These are phyloP conservation scores for Leptobrachium leishanense DNA, from an alignment of 2,113 vertebrate species.

Conservation along the genomic window DNA sequence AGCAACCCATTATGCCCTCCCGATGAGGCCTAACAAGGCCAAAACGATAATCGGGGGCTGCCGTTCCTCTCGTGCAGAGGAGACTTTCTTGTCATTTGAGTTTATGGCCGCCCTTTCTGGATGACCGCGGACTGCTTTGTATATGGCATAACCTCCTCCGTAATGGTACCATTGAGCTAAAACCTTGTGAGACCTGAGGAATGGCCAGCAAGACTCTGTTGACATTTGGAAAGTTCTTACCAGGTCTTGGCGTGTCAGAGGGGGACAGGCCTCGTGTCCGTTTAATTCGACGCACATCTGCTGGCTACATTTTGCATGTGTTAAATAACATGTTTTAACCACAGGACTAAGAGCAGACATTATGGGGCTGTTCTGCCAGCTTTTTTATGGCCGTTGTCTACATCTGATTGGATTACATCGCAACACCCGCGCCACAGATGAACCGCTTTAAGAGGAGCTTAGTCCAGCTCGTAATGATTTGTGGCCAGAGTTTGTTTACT, in stretches of 20 bases:
- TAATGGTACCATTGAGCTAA: too few relatives aligned
- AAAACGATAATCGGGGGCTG: too few relatives aligned
- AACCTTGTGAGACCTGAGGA: too few relatives aligned
- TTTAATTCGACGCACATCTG: slow-evolving; percentile 20
- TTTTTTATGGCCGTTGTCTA: slow-evolving; percentile 12
- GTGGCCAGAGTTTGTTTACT: slow-evolving; percentile 29
- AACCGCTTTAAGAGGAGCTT: slow-evolving; percentile 30
- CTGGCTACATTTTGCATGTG: background rate
- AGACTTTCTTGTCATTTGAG: too few relatives aligned
- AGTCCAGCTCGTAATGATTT: slow-evolving; percentile 24
- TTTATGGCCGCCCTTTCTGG: too few relatives aligned
- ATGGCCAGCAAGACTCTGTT: too few relatives aligned
- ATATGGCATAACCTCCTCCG: too few relatives aligned
- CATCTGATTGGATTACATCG: slow-evolving; percentile 37
- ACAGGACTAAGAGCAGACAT: slow-evolving; percentile 10
- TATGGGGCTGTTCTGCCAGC: background rate
- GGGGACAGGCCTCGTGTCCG: background rate
- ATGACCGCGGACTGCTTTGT: too few relatives aligned
- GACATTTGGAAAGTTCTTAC: background rate
- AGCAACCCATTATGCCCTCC: too few relatives aligned
- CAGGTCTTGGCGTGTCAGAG: background rate
- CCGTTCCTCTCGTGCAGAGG: too few relatives aligned
- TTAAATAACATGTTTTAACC: slow-evolving; percentile 7
- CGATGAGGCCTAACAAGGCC: too few relatives aligned
- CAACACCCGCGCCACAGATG: slow-evolving; percentile 23